Evolutionary conservation across 2,888 invertebrate genomes (phyloP).

Genomic region (Rhingia rostrata): DNA sequence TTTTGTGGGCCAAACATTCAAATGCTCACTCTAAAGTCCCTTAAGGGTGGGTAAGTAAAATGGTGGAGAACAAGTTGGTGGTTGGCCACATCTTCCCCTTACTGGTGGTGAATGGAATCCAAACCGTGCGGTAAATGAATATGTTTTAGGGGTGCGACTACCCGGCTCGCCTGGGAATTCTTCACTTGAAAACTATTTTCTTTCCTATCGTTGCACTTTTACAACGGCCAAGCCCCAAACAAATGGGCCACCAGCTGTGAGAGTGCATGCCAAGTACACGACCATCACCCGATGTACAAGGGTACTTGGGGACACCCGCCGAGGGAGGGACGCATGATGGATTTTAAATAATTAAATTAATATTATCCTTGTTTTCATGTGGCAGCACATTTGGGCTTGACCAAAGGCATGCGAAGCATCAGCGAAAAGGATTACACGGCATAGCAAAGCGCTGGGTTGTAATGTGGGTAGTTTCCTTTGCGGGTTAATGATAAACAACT

Average conservation of each 20-base stretch:
- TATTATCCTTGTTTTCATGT: constrained; percentile 47
- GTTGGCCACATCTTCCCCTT: constrained; percentile 14
- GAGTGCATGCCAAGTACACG: constrained; percentile 25
- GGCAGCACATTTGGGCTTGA: constrained; percentile 39
- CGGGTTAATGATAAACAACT: constrained; percentile 38
- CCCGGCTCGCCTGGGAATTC: constrained; percentile 5
- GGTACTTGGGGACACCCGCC: not conserved
- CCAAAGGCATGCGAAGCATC: not conserved
- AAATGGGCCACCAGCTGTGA: constrained; percentile 40
- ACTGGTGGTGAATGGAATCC: constrained; percentile 6
- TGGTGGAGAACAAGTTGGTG: constrained; percentile 27
- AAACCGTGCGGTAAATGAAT: constrained; percentile 19
- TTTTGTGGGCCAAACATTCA: constrained; percentile 57
- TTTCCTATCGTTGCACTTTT: constrained; percentile 23
- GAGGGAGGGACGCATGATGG: constrained; percentile 32
- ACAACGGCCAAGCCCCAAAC: constrained; percentile 35
- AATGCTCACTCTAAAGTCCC: constrained; percentile 15
- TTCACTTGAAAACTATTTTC: constrained; percentile 22
- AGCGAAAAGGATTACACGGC: constrained; percentile 21
- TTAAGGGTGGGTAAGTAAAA: not conserved
- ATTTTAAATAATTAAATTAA: constrained; percentile 58
- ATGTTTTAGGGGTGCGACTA: constrained; percentile 40
- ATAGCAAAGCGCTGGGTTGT: constrained; percentile 7
- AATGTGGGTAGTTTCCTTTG: not conserved
- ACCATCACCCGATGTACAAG: not conserved